A percentile compares a stretch with the other conserved stretches of the same genome.
Conservation (phyloP, 2,888 invertebrate genomes). For the Luperina nickerlii region DNA sequence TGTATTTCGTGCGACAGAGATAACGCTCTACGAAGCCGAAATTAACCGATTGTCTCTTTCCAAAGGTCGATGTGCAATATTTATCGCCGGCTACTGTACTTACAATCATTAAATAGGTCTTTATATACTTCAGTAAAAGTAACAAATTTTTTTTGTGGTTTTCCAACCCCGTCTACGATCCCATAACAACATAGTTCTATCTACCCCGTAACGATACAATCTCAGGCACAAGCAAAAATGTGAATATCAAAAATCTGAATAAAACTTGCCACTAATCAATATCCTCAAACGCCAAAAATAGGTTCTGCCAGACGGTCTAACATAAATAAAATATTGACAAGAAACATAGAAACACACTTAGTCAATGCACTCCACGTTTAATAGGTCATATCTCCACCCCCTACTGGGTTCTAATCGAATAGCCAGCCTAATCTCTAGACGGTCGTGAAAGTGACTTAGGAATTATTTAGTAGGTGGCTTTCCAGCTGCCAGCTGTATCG, state of each 20-base stretch:
- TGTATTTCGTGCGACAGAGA: no score
- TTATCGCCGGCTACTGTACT: no score
- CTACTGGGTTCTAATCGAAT: not conserved
- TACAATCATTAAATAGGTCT: no score
- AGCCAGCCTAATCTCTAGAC: conserved; percentile 15
- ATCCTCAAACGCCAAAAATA: not conserved
- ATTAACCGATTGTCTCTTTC: no score
- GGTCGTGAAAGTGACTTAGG: conserved; percentile 3
- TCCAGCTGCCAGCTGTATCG: not conserved
- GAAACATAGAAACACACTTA: not conserved
- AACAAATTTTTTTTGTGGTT: no score
- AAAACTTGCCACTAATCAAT: not conserved
- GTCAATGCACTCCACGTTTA: conserved; percentile 10
- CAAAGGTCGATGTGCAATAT: no score
- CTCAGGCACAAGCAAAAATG: not conserved
- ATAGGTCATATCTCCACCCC: conserved; percentile 5
- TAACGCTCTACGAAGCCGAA: no score
- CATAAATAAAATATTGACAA: not conserved
- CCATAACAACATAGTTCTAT: no score
- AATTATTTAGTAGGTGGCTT: conserved; percentile 30
- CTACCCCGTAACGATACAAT: not conserved
- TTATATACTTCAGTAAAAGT: no score
- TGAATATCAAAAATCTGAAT: not conserved
- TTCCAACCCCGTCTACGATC: no score
- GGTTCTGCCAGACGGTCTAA: not conserved